Conservation (phyloP, 2,888 invertebrate species). For the Cylloceria caligata region DNA sequence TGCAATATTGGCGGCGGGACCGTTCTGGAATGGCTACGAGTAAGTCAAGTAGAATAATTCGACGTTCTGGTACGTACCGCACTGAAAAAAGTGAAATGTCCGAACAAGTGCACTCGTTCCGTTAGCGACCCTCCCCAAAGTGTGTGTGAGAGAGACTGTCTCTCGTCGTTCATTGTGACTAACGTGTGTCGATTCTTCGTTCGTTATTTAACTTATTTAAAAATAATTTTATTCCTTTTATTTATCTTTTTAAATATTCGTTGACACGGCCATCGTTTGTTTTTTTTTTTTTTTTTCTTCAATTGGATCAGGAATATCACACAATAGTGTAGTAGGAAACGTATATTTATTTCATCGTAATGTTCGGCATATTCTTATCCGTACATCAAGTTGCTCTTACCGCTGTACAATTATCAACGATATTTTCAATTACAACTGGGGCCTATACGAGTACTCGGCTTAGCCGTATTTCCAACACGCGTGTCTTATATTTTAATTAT, state of each 20-base stretch:
- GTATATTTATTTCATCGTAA: constrained; percentile 80
- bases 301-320: constrained; percentile 58
- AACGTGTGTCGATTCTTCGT: constrained; percentile 46
- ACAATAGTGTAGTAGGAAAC: constrained; percentile 77
- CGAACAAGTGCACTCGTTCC: constrained; percentile 56
- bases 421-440: constrained; percentile 47
- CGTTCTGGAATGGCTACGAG: constrained; percentile 79
- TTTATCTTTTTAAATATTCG: background rate
- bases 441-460: constrained; percentile 31
- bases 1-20: constrained; percentile 69
- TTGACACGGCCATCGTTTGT: no score
- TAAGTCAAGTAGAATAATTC: constrained; percentile 66
- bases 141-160: constrained; percentile 50
- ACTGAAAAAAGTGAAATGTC: constrained; percentile 63
- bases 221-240: constrained; percentile 15
- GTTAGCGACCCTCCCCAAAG: constrained; percentile 53
- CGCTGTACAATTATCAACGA: constrained; percentile 64
- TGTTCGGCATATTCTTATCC: constrained; percentile 71
- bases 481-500: constrained; percentile 27
- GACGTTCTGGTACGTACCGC: constrained; percentile 64
- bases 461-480: constrained; percentile 38
- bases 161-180: constrained; percentile 50
- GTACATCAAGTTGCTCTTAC: constrained; percentile 75
- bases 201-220: constrained; percentile 27
- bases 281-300: constrained; percentile 27